Evolutionary conservation across 2,797 vertebrate genomes (phyloP).

Genomic region (Acipenser oxyrinchus): DNA sequence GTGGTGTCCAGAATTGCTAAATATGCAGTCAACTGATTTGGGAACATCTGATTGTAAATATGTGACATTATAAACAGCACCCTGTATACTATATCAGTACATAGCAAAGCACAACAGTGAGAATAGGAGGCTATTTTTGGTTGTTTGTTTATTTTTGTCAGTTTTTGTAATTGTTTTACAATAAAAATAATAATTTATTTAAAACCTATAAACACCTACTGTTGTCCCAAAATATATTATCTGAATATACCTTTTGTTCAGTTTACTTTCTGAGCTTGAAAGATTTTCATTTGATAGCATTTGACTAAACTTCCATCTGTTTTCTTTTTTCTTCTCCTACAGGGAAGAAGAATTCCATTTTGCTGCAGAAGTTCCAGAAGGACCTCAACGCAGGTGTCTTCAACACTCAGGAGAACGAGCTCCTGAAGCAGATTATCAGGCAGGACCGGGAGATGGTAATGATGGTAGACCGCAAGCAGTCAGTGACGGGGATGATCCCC

Average conservation of each 20-base stretch:
- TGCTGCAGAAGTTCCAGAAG: constrained; percentile 98
- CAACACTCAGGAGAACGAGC: constrained; percentile 98
- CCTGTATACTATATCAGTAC: no score
- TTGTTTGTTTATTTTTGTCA: constrained; percentile 28
- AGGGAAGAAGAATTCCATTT: constrained; percentile 98
- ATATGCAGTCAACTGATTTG: no score
- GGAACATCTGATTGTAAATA: no score
- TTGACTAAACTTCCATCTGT: constrained; percentile 35
- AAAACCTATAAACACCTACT: constrained; percentile 8
- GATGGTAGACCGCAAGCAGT: constrained; percentile 75
- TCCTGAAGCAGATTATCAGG: constrained; percentile 97
- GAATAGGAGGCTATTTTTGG: background rate
- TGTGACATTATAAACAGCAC: no score
- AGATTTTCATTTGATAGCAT: constrained; percentile 23
- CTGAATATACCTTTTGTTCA: constrained; percentile 16
- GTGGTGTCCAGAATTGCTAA: no score
- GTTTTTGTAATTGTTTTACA: constrained; percentile 36
- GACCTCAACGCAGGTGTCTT: constrained; percentile 97
- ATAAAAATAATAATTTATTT: constrained; percentile 33
- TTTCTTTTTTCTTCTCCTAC: constrained; percentile 42
- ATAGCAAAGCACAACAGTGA: no score
- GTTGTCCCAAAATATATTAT: constrained; percentile 27
- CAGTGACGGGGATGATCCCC: constrained; percentile 68
- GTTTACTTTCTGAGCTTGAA: constrained; percentile 5
- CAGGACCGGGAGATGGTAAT: constrained; percentile 97